A percentile compares a stretch with the other conserved stretches of the same genome.
Evolutionary conservation across 2,888 invertebrate species (phyloP).

Genomic region (Terebella lapidaria): DNA sequence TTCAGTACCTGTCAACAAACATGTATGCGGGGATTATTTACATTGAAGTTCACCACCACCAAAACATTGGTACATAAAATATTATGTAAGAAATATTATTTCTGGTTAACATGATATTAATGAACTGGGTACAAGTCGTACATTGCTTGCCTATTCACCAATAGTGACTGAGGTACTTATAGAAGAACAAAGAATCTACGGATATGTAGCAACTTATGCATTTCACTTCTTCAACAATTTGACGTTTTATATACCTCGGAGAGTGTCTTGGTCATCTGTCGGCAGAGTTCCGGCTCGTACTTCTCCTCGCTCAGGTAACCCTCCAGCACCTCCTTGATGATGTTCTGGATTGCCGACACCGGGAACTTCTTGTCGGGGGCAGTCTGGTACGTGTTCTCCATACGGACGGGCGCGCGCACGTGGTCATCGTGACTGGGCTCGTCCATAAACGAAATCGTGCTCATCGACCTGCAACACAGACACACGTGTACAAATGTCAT

Average conservation of each 20-base stretch:
- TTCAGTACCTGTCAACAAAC: slow-evolving; percentile 39
- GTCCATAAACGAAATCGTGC: slow-evolving; percentile 49
- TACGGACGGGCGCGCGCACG: slow-evolving; percentile 32
- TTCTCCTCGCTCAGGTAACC: slow-evolving; percentile 47
- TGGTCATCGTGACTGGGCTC: slow-evolving; percentile 43
- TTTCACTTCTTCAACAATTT: too few species aligned
- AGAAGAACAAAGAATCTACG: too few species aligned
- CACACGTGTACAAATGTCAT: too few species aligned
- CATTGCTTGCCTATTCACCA: too few species aligned
- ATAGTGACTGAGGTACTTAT: too few species aligned
- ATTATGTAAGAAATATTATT: too few species aligned
- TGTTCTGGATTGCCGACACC: slow-evolving; percentile 33
- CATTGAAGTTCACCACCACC: too few species aligned
- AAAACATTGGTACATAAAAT: too few species aligned
- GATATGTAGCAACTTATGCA: too few species aligned
- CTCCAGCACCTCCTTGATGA: slow-evolving; percentile 47
- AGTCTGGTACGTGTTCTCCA: slow-evolving; percentile 49
- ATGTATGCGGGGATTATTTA: too few species aligned
- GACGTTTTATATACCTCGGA: slow-evolving; percentile 49
- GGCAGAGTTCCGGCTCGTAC: slow-evolving; percentile 49
- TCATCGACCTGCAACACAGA: slow-evolving; percentile 37
- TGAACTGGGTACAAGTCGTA: too few species aligned
- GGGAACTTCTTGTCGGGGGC: slow-evolving; percentile 42
- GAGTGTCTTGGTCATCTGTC: slow-evolving; percentile 51
- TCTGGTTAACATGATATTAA: too few species aligned